Evolutionary conservation across 2,888 invertebrate species (phyloP), one percentile per base, ranked within the genome.

Genomic region (Phaonia tiefii): DNA sequence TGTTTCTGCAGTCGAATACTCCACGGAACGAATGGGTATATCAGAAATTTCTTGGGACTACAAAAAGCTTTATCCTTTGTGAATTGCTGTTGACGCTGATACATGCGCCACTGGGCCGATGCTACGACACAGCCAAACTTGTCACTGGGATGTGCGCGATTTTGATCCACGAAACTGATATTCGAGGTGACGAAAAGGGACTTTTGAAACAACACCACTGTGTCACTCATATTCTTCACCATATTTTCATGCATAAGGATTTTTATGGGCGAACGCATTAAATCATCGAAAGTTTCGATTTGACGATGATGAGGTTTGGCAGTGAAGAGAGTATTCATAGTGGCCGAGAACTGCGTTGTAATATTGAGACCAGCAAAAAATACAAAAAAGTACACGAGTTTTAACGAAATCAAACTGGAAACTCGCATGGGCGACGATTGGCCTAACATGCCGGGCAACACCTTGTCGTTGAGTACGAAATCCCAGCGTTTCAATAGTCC

Each of bases 251-350:
- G n/a, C 15, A 49, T 3, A 1, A 63, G 22, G 22, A 63, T 42
- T 13, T 63, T 63, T 5, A 63, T 5, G 1, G 10, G 10, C 0
- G 42, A 42, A 22, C 22, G 0, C 2, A 20, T 42, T 1, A 63
- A 1, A 13, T 63, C 63, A 0, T 42, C 63, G 11, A 63, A 42
- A 3, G 63, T 42, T 42, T 11, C 13, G 0, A 71, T 63, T 22
- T 72, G 63, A 0, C 8, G 15, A 1, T 76, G 10, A 13, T 10
- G 37, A 0, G 81, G 79, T 11, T 81, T 81, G 3, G 65, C 74
- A 3, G 83, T 84, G 1, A 84, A 60, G 1, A 82, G 71, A 0
- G 84, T 80, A 39, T 84, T 58, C 15, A 82, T 56, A 15, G 78
- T 58, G 2, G 76, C 83, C 2, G 75, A 51, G 15, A 81, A 74